Percentiles rank a stretch among this genome's conserved stretches.
These are phyloP conservation scores for Pituophis catenifer DNA, from an alignment of 2,113 vertebrate genomes.

Conservation along the genomic window DNA sequence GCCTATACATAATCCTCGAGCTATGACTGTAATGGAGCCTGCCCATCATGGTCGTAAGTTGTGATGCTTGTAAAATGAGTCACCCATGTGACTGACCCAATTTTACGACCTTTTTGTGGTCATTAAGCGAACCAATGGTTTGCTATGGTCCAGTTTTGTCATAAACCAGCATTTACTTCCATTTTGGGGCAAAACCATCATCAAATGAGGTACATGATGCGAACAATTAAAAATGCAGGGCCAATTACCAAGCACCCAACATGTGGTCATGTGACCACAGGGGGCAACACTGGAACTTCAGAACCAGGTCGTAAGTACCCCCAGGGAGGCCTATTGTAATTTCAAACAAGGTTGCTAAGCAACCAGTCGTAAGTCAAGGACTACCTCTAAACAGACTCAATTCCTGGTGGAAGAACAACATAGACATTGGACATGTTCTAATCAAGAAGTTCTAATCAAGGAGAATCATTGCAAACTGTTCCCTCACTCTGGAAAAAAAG, in stretches of 20 bases:
- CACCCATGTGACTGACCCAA: background rate
- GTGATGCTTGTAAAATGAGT: background rate
- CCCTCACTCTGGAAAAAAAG: background rate
- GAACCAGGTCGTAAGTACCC: too few species aligned
- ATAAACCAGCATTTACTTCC: background rate
- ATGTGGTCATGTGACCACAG: too few species aligned
- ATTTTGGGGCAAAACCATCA: background rate
- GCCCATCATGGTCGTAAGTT: background rate
- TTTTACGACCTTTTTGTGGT: background rate
- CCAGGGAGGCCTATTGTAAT: too few species aligned
- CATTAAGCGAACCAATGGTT: background rate
- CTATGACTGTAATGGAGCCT: background rate
- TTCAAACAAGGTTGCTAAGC: too few species aligned
- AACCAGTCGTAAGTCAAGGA: too few species aligned
- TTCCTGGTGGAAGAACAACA: background rate
- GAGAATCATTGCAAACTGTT: background rate
- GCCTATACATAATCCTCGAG: background rate
- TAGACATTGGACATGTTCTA: background rate
- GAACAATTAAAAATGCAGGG: too few species aligned
- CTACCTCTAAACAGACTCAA: background rate
- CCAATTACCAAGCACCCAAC: too few species aligned
- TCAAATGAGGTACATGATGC: too few species aligned
- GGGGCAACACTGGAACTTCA: too few species aligned
- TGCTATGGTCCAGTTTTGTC: background rate
- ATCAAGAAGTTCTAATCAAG: background rate